phyloP scores from a whole-genome alignment of 2,888 invertebrate species.

The Ochropacha duplaris region DNA sequence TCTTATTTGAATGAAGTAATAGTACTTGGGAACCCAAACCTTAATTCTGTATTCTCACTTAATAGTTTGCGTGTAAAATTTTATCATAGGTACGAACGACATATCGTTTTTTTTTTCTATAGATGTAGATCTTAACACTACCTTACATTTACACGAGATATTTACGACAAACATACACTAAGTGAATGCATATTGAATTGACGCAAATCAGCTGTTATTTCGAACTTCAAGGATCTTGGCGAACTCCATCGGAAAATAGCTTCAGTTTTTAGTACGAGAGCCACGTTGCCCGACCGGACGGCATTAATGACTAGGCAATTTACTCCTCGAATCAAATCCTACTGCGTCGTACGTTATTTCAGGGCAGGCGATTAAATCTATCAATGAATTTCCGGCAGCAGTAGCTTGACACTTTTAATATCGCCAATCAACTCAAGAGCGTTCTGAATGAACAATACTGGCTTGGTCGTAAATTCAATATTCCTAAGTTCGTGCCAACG shows the following conservation, averaged over 20 bases:
- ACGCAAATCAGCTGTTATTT: conserved; percentile 51
- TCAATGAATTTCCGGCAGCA: conserved; percentile 81
- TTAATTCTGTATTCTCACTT: no score
- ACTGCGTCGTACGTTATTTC: conserved; percentile 68
- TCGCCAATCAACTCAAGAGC: conserved; percentile 73
- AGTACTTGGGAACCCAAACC: no score
- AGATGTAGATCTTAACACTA: no score
- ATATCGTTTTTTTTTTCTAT: no score
- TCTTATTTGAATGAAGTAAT: no score
- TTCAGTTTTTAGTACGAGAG: conserved; percentile 61
- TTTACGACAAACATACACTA: neutral
- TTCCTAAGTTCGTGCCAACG: conserved; percentile 61
- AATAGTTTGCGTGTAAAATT: no score
- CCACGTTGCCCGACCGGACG: conserved; percentile 69
- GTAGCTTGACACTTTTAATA: conserved; percentile 79
- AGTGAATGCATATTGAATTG: conserved; percentile 17
- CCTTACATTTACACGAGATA: neutral
- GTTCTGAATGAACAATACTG: conserved; percentile 79
- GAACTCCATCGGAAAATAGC: conserved; percentile 63
- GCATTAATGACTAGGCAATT: conserved; percentile 78
- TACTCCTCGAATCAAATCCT: conserved; percentile 75
- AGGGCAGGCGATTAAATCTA: conserved; percentile 77
- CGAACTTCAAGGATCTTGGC: conserved; percentile 54
- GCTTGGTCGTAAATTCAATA: conserved; percentile 73
- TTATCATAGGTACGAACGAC: no score